phyloP scores from a whole-genome alignment of 2,113 vertebrate genomes.

The Neofelis nebulosa region DNA sequence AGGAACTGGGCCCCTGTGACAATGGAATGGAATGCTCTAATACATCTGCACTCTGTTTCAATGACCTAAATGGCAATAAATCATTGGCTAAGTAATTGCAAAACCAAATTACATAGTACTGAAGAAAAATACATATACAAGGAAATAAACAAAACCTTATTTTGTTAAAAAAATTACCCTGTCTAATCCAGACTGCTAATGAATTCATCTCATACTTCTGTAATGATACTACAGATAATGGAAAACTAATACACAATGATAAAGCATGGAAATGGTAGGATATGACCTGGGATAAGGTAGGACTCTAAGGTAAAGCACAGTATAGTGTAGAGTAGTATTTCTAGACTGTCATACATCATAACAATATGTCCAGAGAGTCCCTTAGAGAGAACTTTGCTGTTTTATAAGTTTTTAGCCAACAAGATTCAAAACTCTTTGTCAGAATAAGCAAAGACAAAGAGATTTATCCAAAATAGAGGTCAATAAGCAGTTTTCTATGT shows the following conservation, averaged over 20 bases:
- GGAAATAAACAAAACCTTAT: background rate
- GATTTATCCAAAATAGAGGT: background rate
- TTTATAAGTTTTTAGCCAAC: background rate
- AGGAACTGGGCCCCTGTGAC: background rate
- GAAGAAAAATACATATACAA: conserved; percentile 24
- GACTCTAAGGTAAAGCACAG: background rate
- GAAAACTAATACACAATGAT: background rate
- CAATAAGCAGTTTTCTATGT: background rate
- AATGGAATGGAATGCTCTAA: background rate
- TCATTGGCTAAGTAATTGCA: background rate
- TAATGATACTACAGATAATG: background rate
- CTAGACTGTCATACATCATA: background rate
- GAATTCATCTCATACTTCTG: background rate
- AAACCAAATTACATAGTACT: background rate
- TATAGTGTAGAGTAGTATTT: background rate
- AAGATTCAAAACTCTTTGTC: background rate
- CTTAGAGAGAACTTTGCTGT: background rate
- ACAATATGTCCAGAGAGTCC: background rate
- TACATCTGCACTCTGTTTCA: background rate
- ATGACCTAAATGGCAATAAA: background rate
- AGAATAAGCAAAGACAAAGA: background rate
- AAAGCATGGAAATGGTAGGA: background rate
- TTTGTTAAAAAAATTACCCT: background rate
- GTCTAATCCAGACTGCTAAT: background rate
- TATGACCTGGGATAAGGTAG: no score